A percentile compares a stretch with the other conserved stretches of the same genome.
These are phyloP conservation scores for Pseudorhiza aurosa DNA, from an alignment of 30 jellyfish, hydroid and myxozoan species.

Conservation along the genomic window DNA sequence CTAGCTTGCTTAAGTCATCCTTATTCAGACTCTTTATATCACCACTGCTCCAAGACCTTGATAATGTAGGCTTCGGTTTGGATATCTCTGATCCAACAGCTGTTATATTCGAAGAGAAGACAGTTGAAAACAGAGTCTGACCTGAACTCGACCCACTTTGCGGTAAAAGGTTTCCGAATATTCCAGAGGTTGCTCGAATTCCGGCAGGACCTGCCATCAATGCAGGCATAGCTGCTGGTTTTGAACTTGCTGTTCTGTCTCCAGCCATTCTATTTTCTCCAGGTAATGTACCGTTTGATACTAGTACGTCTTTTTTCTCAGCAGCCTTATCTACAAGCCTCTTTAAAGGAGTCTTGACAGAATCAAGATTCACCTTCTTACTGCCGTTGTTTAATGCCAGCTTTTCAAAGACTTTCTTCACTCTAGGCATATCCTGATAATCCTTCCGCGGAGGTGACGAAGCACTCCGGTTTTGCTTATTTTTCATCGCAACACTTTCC, in stretches of 20 bases:
- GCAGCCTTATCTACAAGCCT: conserved; percentile 41
- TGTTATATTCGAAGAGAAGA: conserved; percentile 24
- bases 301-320: neutral
- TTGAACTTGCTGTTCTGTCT: neutral
- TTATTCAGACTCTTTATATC: conserved; percentile 34
- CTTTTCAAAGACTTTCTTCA: conserved; percentile 70
- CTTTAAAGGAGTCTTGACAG: conserved; percentile 33
- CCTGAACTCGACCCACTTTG: neutral
- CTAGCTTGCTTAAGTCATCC: conserved; percentile 1
- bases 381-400: conserved; percentile 46
- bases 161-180: conserved; percentile 22
- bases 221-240: conserved; percentile 27
- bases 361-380: conserved; percentile 39
- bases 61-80: conserved; percentile 24
- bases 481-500: conserved; percentile 44
- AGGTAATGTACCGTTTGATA: neutral
- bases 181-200: conserved; percentile 35
- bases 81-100: conserved; percentile 4
- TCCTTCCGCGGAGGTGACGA: conserved; percentile 49
- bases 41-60: conserved; percentile 79
- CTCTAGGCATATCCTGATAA: conserved; percentile 89
- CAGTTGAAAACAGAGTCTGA: conserved; percentile 19
- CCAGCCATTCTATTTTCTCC: neutral
- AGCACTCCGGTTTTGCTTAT: conserved; percentile 12
- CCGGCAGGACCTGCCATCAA: conserved; percentile 22